A percentile compares a stretch with the other conserved stretches of the same genome.
Conservation (phyloP, 2,113 vertebrate species). For the Rostratula benghalensis region DNA sequence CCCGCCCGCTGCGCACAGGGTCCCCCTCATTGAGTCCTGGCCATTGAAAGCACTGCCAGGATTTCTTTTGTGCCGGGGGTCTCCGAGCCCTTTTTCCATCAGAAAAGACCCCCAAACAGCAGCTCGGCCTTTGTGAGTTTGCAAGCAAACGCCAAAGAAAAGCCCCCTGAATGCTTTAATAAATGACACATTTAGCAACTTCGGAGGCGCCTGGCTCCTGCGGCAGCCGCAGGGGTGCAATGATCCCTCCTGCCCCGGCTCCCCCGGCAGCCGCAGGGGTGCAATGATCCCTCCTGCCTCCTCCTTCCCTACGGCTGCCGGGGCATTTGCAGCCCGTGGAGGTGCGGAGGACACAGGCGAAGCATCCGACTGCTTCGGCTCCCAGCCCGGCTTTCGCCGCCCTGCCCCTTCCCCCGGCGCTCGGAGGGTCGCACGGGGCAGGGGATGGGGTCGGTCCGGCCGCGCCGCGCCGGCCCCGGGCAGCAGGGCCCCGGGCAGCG, state of each 20-base stretch:
- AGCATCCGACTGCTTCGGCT: background rate
- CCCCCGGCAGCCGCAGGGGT: background rate
- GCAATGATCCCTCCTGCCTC: background rate
- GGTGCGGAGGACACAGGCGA: background rate
- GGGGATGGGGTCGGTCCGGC: background rate
- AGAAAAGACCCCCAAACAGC: conserved; percentile 78
- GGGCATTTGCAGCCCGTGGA: conserved; percentile 8
- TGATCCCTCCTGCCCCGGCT: conserved; percentile 42
- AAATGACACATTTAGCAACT: conserved; percentile 76
- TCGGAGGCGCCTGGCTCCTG: conserved; percentile 62
- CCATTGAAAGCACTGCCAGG: conserved; percentile 85
- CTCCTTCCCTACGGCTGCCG: background rate
- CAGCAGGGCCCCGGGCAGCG: background rate
- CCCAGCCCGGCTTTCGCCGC: background rate
- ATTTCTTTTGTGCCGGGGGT: conserved; percentile 84
- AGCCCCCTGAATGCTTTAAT: conserved; percentile 76
- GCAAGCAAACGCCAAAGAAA: conserved; percentile 75
- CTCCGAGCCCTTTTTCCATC: conserved; percentile 76
- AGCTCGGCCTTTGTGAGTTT: conserved; percentile 80
- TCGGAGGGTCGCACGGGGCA: background rate
- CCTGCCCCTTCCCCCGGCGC: background rate
- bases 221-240: conserved; percentile 49
- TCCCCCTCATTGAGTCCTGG: conserved; percentile 82
- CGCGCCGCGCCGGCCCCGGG: background rate
- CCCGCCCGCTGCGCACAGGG: conserved; percentile 57